Percentiles rank a stretch among this genome's conserved stretches.
These are phyloP conservation scores for Heliconius cydno DNA, from an alignment of 2,888 invertebrate species.

Conservation along the genomic window DNA sequence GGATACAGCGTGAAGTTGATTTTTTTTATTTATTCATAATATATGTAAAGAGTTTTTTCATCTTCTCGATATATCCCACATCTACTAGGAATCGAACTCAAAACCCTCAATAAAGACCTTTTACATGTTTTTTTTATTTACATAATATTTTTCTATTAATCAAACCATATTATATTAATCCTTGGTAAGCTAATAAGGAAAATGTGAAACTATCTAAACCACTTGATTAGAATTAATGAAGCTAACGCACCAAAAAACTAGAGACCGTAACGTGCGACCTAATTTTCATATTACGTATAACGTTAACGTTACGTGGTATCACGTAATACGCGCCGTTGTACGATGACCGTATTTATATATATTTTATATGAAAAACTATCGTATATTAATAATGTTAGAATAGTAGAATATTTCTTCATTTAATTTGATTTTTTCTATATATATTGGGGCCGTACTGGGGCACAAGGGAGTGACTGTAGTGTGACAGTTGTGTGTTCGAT, in stretches of 20 bases:
- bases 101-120: too few species aligned
- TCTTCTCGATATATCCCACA: too few species aligned
- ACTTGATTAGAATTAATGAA: constrained; percentile 34
- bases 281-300: constrained; percentile 67
- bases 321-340: constrained; percentile 52
- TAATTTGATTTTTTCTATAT: background rate
- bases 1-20: too few species aligned
- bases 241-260: constrained; percentile 51
- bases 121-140: too few species aligned
- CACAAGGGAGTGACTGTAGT: too few species aligned
- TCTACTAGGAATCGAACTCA: too few species aligned
- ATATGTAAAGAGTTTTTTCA: too few species aligned
- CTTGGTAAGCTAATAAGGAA: constrained; percentile 16
- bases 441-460: background rate
- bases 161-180: background rate
- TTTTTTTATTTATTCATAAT: too few species aligned
- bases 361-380: constrained; percentile 22
- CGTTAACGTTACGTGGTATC: constrained; percentile 56
- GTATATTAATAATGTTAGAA: background rate
- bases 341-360: background rate
- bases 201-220: constrained; percentile 24
- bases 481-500: too few species aligned
- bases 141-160: background rate
- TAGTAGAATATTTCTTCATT: background rate
- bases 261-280: constrained; percentile 61